These are phyloP conservation scores for Drosophila malerkotliana DNA, from an alignment of 1,140 invertebrate species.

Conservation along the genomic window DNA sequence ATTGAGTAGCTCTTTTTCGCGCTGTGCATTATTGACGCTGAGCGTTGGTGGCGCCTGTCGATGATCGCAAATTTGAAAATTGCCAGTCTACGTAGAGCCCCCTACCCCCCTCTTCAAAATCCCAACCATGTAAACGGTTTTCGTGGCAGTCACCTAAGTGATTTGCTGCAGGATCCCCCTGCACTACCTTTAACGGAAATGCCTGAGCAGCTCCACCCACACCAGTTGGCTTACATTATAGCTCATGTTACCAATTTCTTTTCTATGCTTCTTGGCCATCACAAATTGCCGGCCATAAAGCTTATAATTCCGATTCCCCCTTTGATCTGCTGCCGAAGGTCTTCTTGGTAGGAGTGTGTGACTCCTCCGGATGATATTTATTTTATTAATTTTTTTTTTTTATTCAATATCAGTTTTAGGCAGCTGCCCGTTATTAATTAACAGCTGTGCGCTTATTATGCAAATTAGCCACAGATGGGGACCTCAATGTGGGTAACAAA, in stretches of 20 bases:
- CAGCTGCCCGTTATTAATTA: constrained; percentile 77
- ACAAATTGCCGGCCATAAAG: constrained; percentile 27
- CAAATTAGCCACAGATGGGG: constrained; percentile 69
- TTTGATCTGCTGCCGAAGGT: constrained; percentile 53
- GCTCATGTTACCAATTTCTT: neutral
- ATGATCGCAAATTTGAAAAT: constrained; percentile 75
- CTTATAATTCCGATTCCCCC: neutral
- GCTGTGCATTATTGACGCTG: constrained; percentile 24
- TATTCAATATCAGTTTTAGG: constrained; percentile 25
- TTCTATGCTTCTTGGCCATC: neutral
- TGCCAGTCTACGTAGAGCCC: constrained; percentile 41
- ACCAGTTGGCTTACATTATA: constrained; percentile 14
- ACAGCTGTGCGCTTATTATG: constrained; percentile 79
- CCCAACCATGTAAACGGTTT: constrained; percentile 42
- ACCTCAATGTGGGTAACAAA: constrained; percentile 34
- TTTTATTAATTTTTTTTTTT: constrained; percentile 21
- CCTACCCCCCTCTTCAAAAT: constrained; percentile 14
- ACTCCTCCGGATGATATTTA: constrained; percentile 7
- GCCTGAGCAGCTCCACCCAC: constrained; percentile 37
- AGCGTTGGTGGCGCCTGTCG: constrained; percentile 72
- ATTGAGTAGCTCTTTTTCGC: neutral
- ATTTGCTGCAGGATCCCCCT: constrained; percentile 55
- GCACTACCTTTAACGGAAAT: constrained; percentile 31
- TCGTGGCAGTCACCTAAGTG: constrained; percentile 69
- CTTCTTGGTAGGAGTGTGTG: constrained; percentile 1